phyloP scores from a whole-genome alignment of 2,888 invertebrate species.

The Rosalia funebris region DNA sequence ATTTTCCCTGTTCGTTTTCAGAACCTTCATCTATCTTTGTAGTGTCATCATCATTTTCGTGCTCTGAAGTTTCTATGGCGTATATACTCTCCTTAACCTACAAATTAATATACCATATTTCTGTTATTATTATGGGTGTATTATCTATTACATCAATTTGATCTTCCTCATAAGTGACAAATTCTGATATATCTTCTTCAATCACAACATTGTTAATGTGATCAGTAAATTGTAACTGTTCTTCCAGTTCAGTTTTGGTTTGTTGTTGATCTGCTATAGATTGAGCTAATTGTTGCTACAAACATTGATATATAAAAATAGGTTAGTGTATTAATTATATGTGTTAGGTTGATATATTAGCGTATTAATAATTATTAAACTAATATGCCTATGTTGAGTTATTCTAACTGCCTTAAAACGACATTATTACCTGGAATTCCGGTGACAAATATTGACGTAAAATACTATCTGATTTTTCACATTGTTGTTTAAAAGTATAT shows the following conservation, averaged over 20 bases:
- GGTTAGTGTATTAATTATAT: slow-evolving; percentile 7
- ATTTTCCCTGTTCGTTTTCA: slow-evolving; percentile 31
- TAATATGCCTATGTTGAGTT: too few species aligned
- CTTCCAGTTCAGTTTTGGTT: slow-evolving; percentile 56
- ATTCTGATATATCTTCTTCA: slow-evolving; percentile 55
- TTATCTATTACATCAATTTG: slow-evolving; percentile 27
- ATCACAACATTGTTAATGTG: slow-evolving; percentile 54
- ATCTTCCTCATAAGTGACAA: slow-evolving; percentile 51
- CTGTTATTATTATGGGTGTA: neutral
- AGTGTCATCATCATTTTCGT: slow-evolving; percentile 25
- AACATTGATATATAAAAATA: slow-evolving; percentile 30
- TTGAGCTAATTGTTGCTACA: slow-evolving; percentile 55
- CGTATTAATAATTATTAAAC: too few species aligned
- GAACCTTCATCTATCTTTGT: slow-evolving; percentile 19
- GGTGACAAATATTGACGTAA: slow-evolving; percentile 60
- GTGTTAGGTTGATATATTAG: neutral
- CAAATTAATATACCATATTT: slow-evolving; percentile 3
- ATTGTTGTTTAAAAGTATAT: slow-evolving; percentile 66
- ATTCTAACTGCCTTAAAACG: too few species aligned
- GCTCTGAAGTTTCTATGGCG: slow-evolving; percentile 36
- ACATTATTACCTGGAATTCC: slow-evolving; percentile 65
- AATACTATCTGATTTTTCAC: slow-evolving; percentile 64
- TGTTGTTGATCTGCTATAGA: slow-evolving; percentile 50
- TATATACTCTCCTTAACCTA: slow-evolving; percentile 39
- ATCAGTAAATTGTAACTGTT: slow-evolving; percentile 57